These are phyloP conservation scores for Hypotaenidia philippensis DNA, from an alignment of 2,797 vertebrate species.

Conservation along the genomic window DNA sequence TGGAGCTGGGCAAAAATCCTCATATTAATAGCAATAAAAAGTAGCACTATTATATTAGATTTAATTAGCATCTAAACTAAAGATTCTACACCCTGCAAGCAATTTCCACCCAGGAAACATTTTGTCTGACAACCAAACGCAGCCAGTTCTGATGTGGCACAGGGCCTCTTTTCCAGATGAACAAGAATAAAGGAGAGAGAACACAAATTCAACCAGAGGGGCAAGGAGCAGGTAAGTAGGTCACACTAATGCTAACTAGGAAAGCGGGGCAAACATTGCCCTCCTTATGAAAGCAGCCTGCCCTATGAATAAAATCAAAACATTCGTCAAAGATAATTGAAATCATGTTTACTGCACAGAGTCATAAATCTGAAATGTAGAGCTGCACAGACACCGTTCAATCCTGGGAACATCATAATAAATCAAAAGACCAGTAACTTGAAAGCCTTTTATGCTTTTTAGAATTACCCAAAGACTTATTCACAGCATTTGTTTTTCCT, in stretches of 20 bases:
- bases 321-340: neutral
- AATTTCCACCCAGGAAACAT: neutral
- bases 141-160: neutral
- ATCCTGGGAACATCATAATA: neutral
- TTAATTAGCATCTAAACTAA: conserved; percentile 43
- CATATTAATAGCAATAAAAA: conserved; percentile 18
- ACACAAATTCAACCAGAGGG: neutral
- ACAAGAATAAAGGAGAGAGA: neutral
- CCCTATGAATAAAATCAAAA: conserved; percentile 23
- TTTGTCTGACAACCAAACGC: neutral
- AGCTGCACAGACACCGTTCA: neutral
- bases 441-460: conserved; percentile 36
- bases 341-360: conserved; percentile 40
- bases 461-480: conserved; percentile 34
- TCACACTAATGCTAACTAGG: neutral
- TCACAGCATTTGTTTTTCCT: conserved; percentile 11
- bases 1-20: conserved; percentile 26
- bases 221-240: neutral
- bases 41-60: conserved; percentile 2
- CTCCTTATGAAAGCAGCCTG: neutral
- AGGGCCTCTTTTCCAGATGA: neutral
- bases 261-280: neutral
- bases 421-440: conserved; percentile 50
- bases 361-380: neutral
- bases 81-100: neutral